A percentile compares a stretch with the other conserved stretches of the same genome.
Conservation (phyloP, 2,113 vertebrate species). For the Indicator maculatus region DNA sequence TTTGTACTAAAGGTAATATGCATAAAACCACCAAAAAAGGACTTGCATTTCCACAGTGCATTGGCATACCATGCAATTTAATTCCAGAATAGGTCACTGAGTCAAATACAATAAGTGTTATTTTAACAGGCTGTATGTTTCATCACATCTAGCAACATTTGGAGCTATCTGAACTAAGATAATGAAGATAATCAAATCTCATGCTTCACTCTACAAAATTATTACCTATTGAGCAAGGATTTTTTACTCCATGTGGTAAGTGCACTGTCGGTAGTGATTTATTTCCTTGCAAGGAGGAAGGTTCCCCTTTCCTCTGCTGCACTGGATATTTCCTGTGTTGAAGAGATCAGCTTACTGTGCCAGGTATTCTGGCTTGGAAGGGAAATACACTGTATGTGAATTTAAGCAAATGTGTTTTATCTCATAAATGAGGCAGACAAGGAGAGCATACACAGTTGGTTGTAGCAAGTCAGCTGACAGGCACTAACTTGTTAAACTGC, state of each 20-base stretch:
- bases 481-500: conserved; percentile 33
- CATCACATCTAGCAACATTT: conserved; percentile 31
- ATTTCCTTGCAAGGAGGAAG: not conserved
- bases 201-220: conserved; percentile 23
- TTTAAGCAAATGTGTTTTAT: conserved; percentile 33
- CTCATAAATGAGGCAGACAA: not conserved
- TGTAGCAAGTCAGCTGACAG: conserved; percentile 26
- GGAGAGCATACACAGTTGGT: not conserved
- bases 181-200: conserved; percentile 52
- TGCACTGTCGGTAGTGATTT: not conserved
- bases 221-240: not conserved
- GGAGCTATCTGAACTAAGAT: conserved; percentile 24
- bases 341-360: not conserved
- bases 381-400: not conserved
- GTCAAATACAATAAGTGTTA: conserved; percentile 31
- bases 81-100: conserved; percentile 27
- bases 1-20: not conserved
- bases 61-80: not conserved
- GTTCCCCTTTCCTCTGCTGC: not conserved
- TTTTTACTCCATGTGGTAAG: conserved; percentile 6
- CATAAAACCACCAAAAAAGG: not conserved
- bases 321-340: not conserved
- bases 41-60: not conserved
- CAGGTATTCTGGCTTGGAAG: conserved; percentile 24
- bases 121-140: conserved; percentile 20